Percentiles rank a stretch among this genome's conserved stretches.
These are phyloP conservation scores for Odontophorus gujanensis DNA, from an alignment of 2,113 vertebrate genomes.

Conservation along the genomic window DNA sequence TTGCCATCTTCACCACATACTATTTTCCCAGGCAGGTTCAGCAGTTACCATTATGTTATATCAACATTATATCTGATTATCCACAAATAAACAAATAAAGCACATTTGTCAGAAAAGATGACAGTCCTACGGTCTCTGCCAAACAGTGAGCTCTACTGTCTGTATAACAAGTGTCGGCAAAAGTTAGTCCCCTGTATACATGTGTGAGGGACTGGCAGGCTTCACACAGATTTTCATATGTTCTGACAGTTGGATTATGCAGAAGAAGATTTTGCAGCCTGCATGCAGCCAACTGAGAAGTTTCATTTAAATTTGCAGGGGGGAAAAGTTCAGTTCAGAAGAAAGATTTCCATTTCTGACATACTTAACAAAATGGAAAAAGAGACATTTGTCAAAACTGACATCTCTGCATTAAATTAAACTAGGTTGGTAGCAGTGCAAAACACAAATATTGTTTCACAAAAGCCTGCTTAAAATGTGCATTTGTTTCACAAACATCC, in stretches of 20 bases:
- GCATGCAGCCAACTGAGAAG: background rate
- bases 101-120: background rate
- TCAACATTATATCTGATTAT: background rate
- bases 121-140: background rate
- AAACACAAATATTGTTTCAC: background rate
- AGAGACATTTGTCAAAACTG: background rate
- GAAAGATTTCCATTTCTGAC: background rate
- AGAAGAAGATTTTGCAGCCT: background rate
- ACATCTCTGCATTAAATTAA: background rate
- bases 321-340: background rate
- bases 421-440: background rate
- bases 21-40: background rate
- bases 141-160: background rate
- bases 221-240: background rate
- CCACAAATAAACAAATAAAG: background rate
- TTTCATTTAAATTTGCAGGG: background rate
- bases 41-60: background rate
- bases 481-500: background rate
- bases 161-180: background rate
- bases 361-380: constrained; percentile 2
- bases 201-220: background rate
- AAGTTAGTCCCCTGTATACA: rapidly evolving
- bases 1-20: background rate
- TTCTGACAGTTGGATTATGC: background rate
- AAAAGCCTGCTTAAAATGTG: background rate